Conservation (phyloP, 1,140 invertebrate genomes). For the Ectropis grisescens region DNA sequence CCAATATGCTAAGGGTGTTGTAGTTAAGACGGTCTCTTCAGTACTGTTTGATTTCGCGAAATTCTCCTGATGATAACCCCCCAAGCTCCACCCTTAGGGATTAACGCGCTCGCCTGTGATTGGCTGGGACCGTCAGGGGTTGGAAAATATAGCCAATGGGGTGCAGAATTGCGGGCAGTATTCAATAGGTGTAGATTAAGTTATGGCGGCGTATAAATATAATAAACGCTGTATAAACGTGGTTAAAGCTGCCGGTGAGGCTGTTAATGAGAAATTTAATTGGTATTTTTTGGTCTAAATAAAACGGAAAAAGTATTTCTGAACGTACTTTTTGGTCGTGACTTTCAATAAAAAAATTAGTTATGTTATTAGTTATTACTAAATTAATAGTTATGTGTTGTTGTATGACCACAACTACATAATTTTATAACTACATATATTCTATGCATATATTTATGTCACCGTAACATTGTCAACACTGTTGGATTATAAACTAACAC, state of each 20-base stretch:
- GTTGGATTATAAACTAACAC: too few species aligned
- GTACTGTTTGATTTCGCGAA: slow-evolving; percentile 47
- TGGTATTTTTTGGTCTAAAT: too few species aligned
- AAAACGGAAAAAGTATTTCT: too few species aligned
- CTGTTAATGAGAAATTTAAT: slow-evolving; percentile 47
- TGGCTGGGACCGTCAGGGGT: slow-evolving; percentile 45
- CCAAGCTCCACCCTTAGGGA: slow-evolving; percentile 53
- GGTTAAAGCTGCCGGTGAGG: slow-evolving; percentile 42
- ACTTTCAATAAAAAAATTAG: too few species aligned
- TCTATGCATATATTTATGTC: too few species aligned
- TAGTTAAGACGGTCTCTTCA: slow-evolving; percentile 21
- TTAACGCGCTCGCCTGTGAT: slow-evolving; percentile 36
- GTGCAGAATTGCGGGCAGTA: slow-evolving; percentile 17
- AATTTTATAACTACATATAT: too few species aligned
- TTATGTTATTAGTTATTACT: too few species aligned
- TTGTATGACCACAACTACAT: too few species aligned
- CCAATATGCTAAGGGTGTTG: too few species aligned
- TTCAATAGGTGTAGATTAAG: slow-evolving; percentile 67
- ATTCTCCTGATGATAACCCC: slow-evolving; percentile 49
- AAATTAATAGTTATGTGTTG: too few species aligned
- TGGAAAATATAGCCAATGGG: slow-evolving; percentile 50
- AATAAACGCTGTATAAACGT: slow-evolving; percentile 57
- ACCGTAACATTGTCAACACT: too few species aligned
- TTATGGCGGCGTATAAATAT: slow-evolving; percentile 58
- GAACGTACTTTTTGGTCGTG: too few species aligned